These are phyloP conservation scores for Kryptolebias marmoratus DNA, from an alignment of 2,113 vertebrate species.

Conservation along the genomic window DNA sequence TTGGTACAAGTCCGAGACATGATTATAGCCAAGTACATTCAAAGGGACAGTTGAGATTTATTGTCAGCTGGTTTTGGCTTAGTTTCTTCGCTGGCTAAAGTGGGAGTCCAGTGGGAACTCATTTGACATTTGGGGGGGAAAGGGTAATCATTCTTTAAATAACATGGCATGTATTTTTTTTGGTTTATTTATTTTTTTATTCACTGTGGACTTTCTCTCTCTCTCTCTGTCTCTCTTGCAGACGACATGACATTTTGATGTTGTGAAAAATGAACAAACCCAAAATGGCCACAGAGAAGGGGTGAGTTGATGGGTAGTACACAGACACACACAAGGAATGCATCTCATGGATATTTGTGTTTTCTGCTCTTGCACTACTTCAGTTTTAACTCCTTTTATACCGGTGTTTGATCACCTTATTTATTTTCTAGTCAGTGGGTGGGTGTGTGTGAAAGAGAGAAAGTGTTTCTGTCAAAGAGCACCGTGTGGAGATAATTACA, in stretches of 20 bases:
- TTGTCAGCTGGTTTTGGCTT: conserved; percentile 20
- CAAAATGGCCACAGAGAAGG: conserved; percentile 91
- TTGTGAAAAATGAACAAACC: conserved; percentile 89
- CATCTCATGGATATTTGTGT: not conserved
- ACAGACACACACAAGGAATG: conserved; percentile 2
- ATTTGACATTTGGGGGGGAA: not conserved
- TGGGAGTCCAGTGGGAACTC: not conserved
- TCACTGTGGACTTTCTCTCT: not conserved
- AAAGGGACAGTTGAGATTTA: conserved; percentile 26
- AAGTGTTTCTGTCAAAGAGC: conserved; percentile 8
- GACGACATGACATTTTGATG: conserved; percentile 83
- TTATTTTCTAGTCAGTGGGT: not conserved
- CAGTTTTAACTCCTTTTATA: not conserved
- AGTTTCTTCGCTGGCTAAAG: conserved; percentile 1
- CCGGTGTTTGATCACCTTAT: not conserved
- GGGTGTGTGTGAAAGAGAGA: not conserved
- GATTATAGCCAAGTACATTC: conserved; percentile 8
- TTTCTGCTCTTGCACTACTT: conserved; percentile 2
- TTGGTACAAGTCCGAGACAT: not conserved
- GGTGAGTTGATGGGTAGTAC: conserved; percentile 78
- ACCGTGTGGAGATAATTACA: conserved; percentile 6
- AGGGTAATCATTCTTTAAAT: conserved; percentile 22
- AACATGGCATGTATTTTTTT: conserved; percentile 5
- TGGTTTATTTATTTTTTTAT: conserved; percentile 10
- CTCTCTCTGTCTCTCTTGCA: conserved; percentile 60